Conservation (phyloP, 2,113 vertebrate genomes). For the Anoplopoma fimbria region DNA sequence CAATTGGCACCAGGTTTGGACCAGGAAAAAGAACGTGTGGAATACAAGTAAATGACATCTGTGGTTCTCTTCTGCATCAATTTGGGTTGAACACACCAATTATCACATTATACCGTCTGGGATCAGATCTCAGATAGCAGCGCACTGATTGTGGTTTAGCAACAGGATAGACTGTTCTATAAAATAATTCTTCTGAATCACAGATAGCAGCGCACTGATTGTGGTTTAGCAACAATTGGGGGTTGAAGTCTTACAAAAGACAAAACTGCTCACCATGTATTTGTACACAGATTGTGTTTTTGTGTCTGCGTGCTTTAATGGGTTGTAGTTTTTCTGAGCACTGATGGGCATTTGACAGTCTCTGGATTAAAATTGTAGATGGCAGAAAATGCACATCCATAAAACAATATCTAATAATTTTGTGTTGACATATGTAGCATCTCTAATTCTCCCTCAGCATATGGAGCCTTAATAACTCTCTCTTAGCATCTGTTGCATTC, state of each 20-base stretch:
- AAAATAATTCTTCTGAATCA: too few species aligned
- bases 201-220: too few species aligned
- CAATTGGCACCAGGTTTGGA: background rate
- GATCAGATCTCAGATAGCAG: too few species aligned
- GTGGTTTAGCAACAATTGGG: background rate
- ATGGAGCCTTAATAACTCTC: conserved; percentile 49
- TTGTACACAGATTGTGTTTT: background rate
- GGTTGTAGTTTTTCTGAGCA: background rate
- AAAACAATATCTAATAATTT: conserved; percentile 18
- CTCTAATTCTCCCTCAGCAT: conserved; percentile 34
- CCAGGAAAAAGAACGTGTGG: background rate
- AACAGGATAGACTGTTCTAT: too few species aligned
- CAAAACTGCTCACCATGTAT: background rate
- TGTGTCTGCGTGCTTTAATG: background rate
- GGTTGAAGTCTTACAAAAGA: background rate
- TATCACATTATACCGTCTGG: too few species aligned
- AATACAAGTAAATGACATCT: background rate
- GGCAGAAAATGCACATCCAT: conserved; percentile 29
- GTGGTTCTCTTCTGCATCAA: background rate
- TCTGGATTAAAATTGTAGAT: background rate
- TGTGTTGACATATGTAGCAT: conserved; percentile 28
- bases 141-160: too few species aligned
- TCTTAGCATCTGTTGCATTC: conserved; percentile 56
- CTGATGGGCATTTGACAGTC: background rate
- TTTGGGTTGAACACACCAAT: too few species aligned